These are phyloP conservation scores for Merodon equestris DNA, from an alignment of 2,888 invertebrate species.

Conservation along the genomic window DNA sequence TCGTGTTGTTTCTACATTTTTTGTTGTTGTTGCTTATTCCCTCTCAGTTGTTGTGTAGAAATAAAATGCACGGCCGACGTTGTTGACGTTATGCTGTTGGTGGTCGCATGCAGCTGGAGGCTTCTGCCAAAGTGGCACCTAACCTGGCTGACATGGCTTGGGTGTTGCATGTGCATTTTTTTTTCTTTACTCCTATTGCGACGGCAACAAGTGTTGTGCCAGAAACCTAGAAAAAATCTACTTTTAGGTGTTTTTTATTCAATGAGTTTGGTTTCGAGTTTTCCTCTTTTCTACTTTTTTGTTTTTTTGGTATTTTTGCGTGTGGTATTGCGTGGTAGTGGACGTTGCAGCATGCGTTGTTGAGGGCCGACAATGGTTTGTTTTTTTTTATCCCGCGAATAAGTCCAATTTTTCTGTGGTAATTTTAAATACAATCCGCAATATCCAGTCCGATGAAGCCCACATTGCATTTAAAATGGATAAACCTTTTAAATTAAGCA, in stretches of 20 bases:
- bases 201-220: slow-evolving; percentile 60
- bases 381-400: no score
- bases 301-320: no score
- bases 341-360: no score
- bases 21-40: no score
- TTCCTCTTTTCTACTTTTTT: background rate
- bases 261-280: background rate
- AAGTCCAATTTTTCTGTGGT: no score
- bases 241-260: background rate
- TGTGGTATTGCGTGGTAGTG: no score
- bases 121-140: slow-evolving; percentile 48
- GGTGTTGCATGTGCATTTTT: slow-evolving; percentile 10
- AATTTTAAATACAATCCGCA: no score
- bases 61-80: no score
- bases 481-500: no score
- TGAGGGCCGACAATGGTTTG: no score
- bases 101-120: slow-evolving; percentile 20
- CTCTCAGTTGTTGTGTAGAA: background rate
- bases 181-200: slow-evolving; percentile 3
- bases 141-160: slow-evolving; percentile 48
- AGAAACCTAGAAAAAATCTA: slow-evolving; percentile 56
- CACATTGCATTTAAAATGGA: no score
- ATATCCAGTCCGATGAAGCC: no score
- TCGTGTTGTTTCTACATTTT: slow-evolving; percentile 31
- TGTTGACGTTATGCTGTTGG: slow-evolving; percentile 21